A percentile compares a stretch with the other conserved stretches of the same genome.
Evolutionary conservation across 2,113 vertebrate genomes (phyloP).

Genomic region (Charina bottae): DNA sequence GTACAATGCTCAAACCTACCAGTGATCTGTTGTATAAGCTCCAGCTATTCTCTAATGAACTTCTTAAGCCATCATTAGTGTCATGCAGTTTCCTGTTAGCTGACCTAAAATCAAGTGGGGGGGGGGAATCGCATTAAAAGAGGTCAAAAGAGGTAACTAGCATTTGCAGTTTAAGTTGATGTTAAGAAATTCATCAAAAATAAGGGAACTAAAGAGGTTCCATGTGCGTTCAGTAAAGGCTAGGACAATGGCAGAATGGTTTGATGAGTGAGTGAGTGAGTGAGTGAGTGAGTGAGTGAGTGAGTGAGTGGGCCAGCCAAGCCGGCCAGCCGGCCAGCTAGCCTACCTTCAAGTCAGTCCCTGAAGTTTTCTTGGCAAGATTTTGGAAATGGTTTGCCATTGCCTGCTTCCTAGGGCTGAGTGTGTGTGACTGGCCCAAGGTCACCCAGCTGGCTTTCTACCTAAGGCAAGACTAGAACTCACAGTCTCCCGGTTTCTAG

Average conservation of each 20-base stretch:
- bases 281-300: too few relatives aligned
- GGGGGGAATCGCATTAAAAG: neutral
- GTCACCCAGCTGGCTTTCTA: neutral
- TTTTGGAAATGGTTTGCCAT: neutral
- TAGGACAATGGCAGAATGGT: neutral
- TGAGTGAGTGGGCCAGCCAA: too few relatives aligned
- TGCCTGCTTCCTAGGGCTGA: neutral
- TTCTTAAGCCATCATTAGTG: constrained; percentile 85
- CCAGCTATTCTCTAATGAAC: constrained; percentile 81
- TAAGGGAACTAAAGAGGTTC: fast-evolving
- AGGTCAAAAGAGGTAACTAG: neutral
- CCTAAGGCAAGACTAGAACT: neutral
- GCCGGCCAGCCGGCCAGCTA: too few relatives aligned
- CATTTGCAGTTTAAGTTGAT: neutral
- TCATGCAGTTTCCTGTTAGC: constrained; percentile 88
- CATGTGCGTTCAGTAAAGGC: neutral
- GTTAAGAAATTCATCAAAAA: neutral
- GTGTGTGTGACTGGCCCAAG: neutral
- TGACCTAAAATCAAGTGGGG: constrained; percentile 75
- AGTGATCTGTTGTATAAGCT: constrained; percentile 79
- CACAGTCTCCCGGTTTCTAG: neutral
- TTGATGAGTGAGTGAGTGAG: too few relatives aligned
- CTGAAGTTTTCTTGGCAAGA: neutral
- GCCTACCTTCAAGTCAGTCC: neutral
- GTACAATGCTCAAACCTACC: constrained; percentile 68